phyloP scores from a whole-genome alignment of 2,113 vertebrate genomes.

The western clawed frog (Xenopus tropicalis) region DNA sequence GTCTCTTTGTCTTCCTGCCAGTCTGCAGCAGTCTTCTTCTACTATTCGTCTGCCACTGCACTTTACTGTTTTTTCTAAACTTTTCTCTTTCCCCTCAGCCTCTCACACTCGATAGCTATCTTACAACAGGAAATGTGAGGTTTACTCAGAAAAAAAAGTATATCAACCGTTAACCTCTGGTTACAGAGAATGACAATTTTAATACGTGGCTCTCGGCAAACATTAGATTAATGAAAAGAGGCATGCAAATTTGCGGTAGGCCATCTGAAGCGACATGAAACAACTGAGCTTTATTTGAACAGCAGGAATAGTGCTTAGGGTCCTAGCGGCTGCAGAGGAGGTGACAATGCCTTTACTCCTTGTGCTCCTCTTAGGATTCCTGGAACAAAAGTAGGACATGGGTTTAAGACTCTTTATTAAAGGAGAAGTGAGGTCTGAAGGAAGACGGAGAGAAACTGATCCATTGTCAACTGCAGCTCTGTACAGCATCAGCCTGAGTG shows the following conservation, averaged over 20 bases:
- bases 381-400: background rate
- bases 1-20: background rate
- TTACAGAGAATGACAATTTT: background rate
- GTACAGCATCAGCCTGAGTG: no score
- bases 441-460: no score
- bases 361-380: conserved; percentile 4
- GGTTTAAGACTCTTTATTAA: no score
- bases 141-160: background rate
- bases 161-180: conserved; percentile 16
- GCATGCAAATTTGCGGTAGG: background rate
- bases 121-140: conserved; percentile 30
- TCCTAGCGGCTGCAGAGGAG: background rate
- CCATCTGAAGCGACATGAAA: background rate
- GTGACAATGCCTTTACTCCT: background rate
- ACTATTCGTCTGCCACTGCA: background rate
- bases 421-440: no score
- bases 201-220: background rate
- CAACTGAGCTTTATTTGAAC: conserved; percentile 22
- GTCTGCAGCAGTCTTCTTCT: background rate
- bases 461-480: no score
- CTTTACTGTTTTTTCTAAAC: background rate
- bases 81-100: conserved; percentile 6
- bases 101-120: conserved; percentile 45
- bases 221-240: background rate
- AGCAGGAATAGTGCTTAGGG: background rate